Percentiles rank a stretch among this genome's conserved stretches.
Evolutionary conservation across 2,888 invertebrate species (phyloP).

Genomic region (Noctua janthe): DNA sequence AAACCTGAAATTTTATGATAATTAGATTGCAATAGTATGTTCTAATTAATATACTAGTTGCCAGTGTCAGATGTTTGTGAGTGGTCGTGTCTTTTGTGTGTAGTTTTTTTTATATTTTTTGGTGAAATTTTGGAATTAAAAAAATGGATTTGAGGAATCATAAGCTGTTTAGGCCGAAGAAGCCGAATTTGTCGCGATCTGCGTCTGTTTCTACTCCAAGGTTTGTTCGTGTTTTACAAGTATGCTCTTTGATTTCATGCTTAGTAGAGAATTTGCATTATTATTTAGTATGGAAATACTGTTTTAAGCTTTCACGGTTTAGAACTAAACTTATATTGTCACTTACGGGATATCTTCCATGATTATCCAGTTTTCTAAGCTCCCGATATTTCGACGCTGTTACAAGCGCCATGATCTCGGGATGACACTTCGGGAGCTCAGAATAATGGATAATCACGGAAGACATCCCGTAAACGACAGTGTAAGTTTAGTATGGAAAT

Average conservation of each 20-base stretch:
- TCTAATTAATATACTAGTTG: slow-evolving; percentile 86
- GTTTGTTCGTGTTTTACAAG: slow-evolving; percentile 68
- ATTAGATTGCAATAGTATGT: slow-evolving; percentile 86
- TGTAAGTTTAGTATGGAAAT: not conserved
- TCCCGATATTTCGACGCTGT: too few species aligned
- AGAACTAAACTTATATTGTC: too few species aligned
- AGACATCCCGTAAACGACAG: too few species aligned
- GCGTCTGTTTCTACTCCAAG: slow-evolving; percentile 86
- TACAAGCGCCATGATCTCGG: too few species aligned
- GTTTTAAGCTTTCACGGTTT: too few species aligned
- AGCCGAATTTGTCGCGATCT: slow-evolving; percentile 80
- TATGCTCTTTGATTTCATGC: not conserved
- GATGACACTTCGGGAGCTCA: too few species aligned
- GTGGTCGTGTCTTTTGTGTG: slow-evolving; percentile 82
- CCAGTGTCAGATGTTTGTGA: slow-evolving; percentile 79
- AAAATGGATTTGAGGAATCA: slow-evolving; percentile 86
- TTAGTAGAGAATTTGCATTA: not conserved
- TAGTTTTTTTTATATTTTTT: slow-evolving; percentile 57
- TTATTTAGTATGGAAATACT: slow-evolving; percentile 12
- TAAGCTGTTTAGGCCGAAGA: slow-evolving; percentile 80
- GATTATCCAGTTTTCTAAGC: too few species aligned
- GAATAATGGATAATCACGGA: too few species aligned
- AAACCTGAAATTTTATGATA: slow-evolving; percentile 90
- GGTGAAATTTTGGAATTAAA: slow-evolving; percentile 42
- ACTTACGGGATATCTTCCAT: too few species aligned